A percentile compares a stretch with the other conserved stretches of the same genome.
phyloP scores from a whole-genome alignment of 2,888 invertebrate genomes.

The Halocaridina rubra region DNA sequence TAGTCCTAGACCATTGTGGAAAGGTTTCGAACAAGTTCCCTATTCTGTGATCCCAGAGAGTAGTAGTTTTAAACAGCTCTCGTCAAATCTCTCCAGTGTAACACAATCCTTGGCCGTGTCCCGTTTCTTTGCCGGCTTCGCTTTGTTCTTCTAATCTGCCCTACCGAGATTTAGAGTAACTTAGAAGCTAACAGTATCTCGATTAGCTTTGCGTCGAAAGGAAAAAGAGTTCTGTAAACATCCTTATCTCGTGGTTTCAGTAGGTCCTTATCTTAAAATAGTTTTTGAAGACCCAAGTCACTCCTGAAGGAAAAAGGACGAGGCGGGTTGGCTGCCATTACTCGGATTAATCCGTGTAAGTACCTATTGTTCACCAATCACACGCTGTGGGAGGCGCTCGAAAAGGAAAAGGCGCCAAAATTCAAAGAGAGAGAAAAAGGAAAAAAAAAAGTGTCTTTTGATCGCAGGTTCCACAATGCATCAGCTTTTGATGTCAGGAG shows the following conservation, averaged over 20 bases:
- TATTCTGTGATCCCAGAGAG: constrained; percentile 17
- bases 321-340: constrained; percentile 43
- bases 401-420: constrained; percentile 53
- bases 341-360: constrained; percentile 54
- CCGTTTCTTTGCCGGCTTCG: constrained; percentile 31
- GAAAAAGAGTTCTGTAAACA: too few species aligned
- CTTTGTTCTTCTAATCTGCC: not conserved
- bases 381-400: constrained; percentile 53
- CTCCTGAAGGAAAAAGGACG: constrained; percentile 27
- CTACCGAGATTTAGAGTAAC: not conserved
- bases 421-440: too few species aligned
- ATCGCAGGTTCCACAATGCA: constrained; percentile 45
- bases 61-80: constrained; percentile 34
- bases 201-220: too few species aligned
- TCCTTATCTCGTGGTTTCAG: too few species aligned
- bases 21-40: constrained; percentile 5
- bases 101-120: constrained; percentile 45
- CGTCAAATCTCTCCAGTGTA: constrained; percentile 53
- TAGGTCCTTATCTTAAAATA: too few species aligned
- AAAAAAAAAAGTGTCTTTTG: constrained; percentile 54
- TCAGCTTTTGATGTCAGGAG: constrained; percentile 39
- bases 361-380: constrained; percentile 57
- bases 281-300: too few species aligned
- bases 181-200: too few species aligned
- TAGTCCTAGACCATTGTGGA: constrained; percentile 3